A percentile compares a stretch with the other conserved stretches of the same genome.
Evolutionary conservation across 1,140 invertebrate species (phyloP).

Genomic region (Drosophila paulistorum): DNA sequence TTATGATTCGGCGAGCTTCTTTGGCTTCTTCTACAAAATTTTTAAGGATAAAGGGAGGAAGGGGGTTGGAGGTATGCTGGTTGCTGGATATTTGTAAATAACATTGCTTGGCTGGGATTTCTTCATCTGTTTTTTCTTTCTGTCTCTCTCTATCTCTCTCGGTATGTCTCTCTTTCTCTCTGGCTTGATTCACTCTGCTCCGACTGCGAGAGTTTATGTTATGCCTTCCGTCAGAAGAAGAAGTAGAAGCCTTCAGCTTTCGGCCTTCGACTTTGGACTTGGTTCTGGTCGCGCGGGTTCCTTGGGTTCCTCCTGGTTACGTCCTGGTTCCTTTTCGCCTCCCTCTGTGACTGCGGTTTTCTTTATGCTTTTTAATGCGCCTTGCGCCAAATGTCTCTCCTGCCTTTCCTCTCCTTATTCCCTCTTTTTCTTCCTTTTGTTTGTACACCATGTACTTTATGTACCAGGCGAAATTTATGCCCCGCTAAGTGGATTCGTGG

Average conservation of each 20-base stretch:
- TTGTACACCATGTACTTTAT: conserved; percentile 76
- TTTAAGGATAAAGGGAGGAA: not conserved
- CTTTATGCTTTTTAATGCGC: conserved; percentile 56
- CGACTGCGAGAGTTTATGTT: conserved; percentile 61
- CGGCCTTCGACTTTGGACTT: conserved; percentile 52
- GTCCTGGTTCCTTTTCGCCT: conserved; percentile 15
- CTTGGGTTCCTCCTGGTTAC: conserved; percentile 32
- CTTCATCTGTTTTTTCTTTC: conserved; percentile 1
- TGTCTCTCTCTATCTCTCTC: conserved; percentile 1
- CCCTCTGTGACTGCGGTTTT: conserved; percentile 43
- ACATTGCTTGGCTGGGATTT: conserved; percentile 50
- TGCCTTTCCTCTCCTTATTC: not conserved
- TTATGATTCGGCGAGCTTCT: conserved; percentile 54
- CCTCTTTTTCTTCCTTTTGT: conserved; percentile 48
- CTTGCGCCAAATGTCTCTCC: conserved; percentile 65
- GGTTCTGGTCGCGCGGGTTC: conserved; percentile 33
- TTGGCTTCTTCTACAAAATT: conserved; percentile 49
- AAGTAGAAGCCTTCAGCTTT: conserved; percentile 34
- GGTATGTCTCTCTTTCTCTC: conserved; percentile 8
- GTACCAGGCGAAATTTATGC: conserved; percentile 72
- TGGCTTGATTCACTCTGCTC: conserved; percentile 64
- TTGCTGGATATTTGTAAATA: conserved; percentile 69
- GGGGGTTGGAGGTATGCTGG: conserved; percentile 18
- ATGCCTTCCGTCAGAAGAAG: conserved; percentile 8
- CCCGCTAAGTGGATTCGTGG: conserved; percentile 78